Evolutionary conservation across 53 echinoderm and acorn worm species (phyloP).

Genomic region (Astropecten irregularis): DNA sequence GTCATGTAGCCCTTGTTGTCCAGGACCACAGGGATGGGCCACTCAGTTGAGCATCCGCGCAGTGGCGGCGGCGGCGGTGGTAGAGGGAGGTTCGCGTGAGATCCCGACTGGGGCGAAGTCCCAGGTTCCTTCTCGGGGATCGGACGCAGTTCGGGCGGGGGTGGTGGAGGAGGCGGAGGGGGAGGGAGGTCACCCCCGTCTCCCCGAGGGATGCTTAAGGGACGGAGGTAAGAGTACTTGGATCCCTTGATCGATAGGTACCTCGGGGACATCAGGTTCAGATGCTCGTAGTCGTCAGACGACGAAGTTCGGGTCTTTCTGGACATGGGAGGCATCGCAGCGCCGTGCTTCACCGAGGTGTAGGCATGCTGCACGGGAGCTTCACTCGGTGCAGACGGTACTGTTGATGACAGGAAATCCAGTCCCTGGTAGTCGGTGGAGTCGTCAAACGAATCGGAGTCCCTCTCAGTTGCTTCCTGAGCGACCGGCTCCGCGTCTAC

Average conservation of each 20-base stretch:
- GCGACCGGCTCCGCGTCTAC: not conserved
- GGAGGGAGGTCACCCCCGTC: not conserved
- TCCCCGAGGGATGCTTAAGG: not conserved
- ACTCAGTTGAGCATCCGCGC: too few species aligned
- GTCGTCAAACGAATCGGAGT: not conserved
- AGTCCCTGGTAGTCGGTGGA: not conserved
- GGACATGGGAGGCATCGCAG: not conserved
- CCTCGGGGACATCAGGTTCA: not conserved
- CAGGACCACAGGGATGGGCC: not conserved
- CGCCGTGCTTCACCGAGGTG: not conserved
- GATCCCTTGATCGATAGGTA: not conserved
- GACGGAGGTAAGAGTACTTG: not conserved
- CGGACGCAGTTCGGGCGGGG: too few species aligned
- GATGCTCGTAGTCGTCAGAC: constrained; percentile 21
- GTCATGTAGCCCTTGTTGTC: constrained; percentile 25
- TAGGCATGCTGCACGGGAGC: not conserved
- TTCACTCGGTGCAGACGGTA: not conserved
- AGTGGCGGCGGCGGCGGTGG: not conserved
- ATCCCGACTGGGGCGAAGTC: not conserved
- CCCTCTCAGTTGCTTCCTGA: not conserved
- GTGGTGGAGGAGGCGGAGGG: not conserved
- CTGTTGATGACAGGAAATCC: not conserved
- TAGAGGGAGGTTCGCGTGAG: constrained; percentile 15
- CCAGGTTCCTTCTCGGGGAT: not conserved
- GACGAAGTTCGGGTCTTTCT: constrained; percentile 9